Conservation (phyloP, 2,113 vertebrate genomes). For the Xiphophorus hellerii region DNA sequence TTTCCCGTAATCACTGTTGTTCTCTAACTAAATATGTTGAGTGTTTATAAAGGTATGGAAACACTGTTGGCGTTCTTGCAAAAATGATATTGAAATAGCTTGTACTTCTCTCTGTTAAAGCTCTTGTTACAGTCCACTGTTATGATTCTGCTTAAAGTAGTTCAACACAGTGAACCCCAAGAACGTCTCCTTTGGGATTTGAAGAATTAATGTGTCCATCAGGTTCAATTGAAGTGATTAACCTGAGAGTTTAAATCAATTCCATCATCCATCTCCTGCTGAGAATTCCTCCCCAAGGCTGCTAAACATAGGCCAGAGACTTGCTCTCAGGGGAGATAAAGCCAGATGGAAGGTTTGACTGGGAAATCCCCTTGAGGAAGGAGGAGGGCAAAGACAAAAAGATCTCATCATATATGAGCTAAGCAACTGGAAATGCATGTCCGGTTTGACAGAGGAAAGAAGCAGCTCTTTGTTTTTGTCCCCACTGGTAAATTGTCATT, state of each 20-base stretch:
- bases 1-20: too few relatives aligned
- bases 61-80: neutral
- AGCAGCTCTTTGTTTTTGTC: slow-evolving; percentile 76
- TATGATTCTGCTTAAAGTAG: slow-evolving; percentile 29
- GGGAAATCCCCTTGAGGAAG: slow-evolving; percentile 65
- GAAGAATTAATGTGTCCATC: slow-evolving; percentile 64
- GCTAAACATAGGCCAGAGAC: slow-evolving; percentile 35
- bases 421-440: slow-evolving; percentile 75
- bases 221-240: slow-evolving; percentile 71
- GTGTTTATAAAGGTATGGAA: too few relatives aligned
- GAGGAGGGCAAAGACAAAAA: slow-evolving; percentile 44
- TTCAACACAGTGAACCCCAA: slow-evolving; percentile 22
- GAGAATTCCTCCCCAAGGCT: slow-evolving; percentile 34
- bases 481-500: slow-evolving; percentile 64
- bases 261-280: slow-evolving; percentile 63
- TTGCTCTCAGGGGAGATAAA: slow-evolving; percentile 57
- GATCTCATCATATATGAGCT: slow-evolving; percentile 77
- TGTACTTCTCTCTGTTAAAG: neutral
- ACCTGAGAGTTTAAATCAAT: slow-evolving; percentile 73
- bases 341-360: slow-evolving; percentile 54
- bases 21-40: too few relatives aligned
- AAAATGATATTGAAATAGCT: neutral
- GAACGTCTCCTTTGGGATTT: slow-evolving; percentile 41
- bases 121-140: neutral
- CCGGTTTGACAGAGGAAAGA: slow-evolving; percentile 76